Evolutionary conservation across 1,140 invertebrate species (phyloP), one percentile per base, ranked within the genome.

Genomic region (Onthophagus taurus): DNA sequence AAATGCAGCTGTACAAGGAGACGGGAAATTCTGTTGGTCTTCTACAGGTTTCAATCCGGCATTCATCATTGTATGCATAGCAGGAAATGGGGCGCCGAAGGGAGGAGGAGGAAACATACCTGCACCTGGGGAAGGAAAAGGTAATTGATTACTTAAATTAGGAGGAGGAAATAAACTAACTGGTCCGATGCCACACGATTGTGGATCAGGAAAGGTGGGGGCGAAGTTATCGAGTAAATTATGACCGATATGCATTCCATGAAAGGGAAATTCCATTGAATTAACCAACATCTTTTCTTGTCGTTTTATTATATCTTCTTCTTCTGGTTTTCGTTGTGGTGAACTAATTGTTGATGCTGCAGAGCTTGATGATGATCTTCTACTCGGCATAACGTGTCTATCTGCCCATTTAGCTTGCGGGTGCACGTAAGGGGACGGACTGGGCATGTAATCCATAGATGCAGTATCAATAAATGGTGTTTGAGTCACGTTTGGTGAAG

Each of bases 341-440:
- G 72, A 61, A 37, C 77, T 78, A 2, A 72, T 71, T 35, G 78
- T 72, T 4, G 76, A 79, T 20, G 74, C 72, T 19, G 74, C 75
- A 19, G 76, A 81, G 2, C 77, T 81, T 0, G 77, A 79, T 2
- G 79, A 81, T 1, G 80, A 82, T 44, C 80, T 58, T 43, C 80
- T 63, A 8, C 68, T 70, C 3, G 80, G 81, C 45, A 83, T 69
- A 24, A 84, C 70, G 53, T 80, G 78, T 50, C 77, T 80, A 48
- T 84, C 81, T 4, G 77, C 73, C 80, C 81, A 83, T 54, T 81
- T 78, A 8, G 77, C 75, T 54, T 76, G 72, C n/a, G 67, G 71
- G 17, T 73, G 65, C 1, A 74, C 58, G 44, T 77, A 74, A 2
- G 81, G 80, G 6, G 78, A 82, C 9, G 75, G 73, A 45, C 73